Evolutionary conservation across 2,113 vertebrate genomes (phyloP).

Genomic region (Laticauda laticaudata): DNA sequence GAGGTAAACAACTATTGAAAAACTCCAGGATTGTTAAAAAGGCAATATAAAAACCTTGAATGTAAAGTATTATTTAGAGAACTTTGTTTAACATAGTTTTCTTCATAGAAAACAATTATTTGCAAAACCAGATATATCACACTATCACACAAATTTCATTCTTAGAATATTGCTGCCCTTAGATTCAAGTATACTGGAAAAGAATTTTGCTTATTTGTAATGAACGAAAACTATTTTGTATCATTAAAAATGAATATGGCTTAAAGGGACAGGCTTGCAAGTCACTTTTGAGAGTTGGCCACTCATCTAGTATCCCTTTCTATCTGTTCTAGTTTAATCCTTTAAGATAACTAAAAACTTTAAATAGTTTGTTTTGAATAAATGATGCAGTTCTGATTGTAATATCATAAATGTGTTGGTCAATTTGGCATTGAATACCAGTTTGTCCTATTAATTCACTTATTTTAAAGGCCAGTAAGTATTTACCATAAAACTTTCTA

Average conservation of each 20-base stretch:
- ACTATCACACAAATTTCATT: background rate
- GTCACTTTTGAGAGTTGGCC: background rate
- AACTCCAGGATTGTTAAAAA: background rate
- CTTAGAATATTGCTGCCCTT: background rate
- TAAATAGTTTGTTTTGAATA: background rate
- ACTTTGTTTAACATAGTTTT: background rate
- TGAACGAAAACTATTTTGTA: background rate
- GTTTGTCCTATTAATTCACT: background rate
- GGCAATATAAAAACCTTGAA: background rate
- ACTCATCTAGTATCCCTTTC: background rate
- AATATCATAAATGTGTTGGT: background rate
- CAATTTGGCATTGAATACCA: background rate
- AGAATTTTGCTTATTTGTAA: background rate
- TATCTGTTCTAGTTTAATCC: background rate
- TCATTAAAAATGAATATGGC: background rate
- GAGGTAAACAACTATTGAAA: background rate
- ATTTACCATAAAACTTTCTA: background rate
- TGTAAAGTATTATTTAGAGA: background rate
- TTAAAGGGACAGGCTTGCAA: background rate
- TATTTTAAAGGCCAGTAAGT: background rate
- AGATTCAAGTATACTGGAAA: background rate
- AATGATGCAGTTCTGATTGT: background rate
- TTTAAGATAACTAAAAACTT: background rate
- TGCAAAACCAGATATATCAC: background rate
- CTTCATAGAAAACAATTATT: background rate